Evolutionary conservation across 2,113 vertebrate genomes (phyloP).

Genomic region (Trematocara nigrifrons): DNA sequence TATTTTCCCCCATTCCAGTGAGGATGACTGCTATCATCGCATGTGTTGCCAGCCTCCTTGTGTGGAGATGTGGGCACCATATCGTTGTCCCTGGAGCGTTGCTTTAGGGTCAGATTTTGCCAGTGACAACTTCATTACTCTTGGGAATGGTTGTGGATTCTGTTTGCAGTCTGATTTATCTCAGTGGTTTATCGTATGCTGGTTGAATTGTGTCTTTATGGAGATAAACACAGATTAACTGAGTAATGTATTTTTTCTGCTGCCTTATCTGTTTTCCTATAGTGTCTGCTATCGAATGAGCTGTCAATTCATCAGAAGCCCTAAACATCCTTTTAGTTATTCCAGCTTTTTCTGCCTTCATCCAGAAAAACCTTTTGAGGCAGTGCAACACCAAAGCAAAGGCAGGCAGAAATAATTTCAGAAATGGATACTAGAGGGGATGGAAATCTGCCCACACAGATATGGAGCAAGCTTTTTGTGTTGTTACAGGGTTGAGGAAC

Average conservation of each 20-base stretch:
- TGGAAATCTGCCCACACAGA: constrained; percentile 1
- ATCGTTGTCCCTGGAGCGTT: constrained; percentile 31
- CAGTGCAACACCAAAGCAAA: neutral
- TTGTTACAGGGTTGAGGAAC: neutral
- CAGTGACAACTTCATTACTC: constrained; percentile 64
- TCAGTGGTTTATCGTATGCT: constrained; percentile 10
- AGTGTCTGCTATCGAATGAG: neutral
- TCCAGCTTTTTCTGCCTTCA: neutral
- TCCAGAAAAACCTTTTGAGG: neutral
- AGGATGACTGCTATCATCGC: constrained; percentile 46
- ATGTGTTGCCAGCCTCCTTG: neutral
- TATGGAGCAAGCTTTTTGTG: neutral
- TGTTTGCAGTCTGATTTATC: constrained; percentile 34
- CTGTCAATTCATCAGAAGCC: neutral
- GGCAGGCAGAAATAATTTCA: neutral
- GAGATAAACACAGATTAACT: neutral
- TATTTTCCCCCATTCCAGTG: constrained; percentile 42
- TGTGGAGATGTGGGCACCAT: constrained; percentile 19
- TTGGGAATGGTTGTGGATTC: constrained; percentile 34
- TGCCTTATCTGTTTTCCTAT: neutral
- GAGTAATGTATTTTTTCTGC: neutral
- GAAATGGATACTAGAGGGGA: neutral
- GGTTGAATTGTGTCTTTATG: neutral
- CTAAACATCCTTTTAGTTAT: neutral
- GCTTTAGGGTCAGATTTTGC: constrained; percentile 45